A percentile compares a stretch with the other conserved stretches of the same genome.
phyloP scores from a whole-genome alignment of 1,140 invertebrate genomes.

The Aethina tumida region DNA sequence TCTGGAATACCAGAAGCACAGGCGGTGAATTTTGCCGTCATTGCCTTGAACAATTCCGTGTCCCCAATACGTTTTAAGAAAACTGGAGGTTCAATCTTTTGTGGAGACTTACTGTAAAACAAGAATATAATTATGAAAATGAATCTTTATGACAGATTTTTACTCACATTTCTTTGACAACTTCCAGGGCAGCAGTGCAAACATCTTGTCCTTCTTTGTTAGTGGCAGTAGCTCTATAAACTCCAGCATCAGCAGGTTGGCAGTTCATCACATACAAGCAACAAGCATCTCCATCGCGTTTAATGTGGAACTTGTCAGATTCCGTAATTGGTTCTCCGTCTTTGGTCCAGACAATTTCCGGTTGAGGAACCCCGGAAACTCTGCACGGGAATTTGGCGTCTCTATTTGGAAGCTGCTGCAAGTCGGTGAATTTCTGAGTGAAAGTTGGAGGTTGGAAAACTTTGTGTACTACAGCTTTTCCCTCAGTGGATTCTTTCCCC shows the following conservation, averaged over 20 bases:
- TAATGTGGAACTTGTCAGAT: slow-evolving; percentile 65
- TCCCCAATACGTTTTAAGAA: slow-evolving; percentile 86
- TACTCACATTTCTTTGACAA: slow-evolving; percentile 75
- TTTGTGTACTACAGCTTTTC: slow-evolving; percentile 65
- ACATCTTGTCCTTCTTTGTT: slow-evolving; percentile 73
- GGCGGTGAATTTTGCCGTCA: slow-evolving; percentile 85
- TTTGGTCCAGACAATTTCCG: slow-evolving; percentile 78
- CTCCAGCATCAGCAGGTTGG: slow-evolving; percentile 54
- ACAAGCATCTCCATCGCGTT: slow-evolving; percentile 67
- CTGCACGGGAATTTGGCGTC: slow-evolving; percentile 76
- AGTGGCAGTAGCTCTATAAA: slow-evolving; percentile 65
- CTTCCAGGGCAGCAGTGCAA: slow-evolving; percentile 61
- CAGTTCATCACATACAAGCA: slow-evolving; percentile 66
- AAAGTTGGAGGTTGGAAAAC: slow-evolving; percentile 72
- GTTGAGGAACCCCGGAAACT: slow-evolving; percentile 75
- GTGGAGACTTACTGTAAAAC: slow-evolving; percentile 50
- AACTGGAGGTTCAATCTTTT: slow-evolving; percentile 70
- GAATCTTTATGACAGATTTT: not conserved
- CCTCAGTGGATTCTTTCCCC: slow-evolving; percentile 58
- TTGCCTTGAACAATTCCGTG: slow-evolving; percentile 75
- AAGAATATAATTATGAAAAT: slow-evolving; percentile 1
- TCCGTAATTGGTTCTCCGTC: slow-evolving; percentile 58
- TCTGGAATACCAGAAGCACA: slow-evolving; percentile 77
- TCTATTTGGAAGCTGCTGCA: slow-evolving; percentile 65
- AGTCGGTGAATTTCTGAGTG: slow-evolving; percentile 70